A percentile compares a stretch with the other conserved stretches of the same genome.
Evolutionary conservation across 2,888 invertebrate genomes (phyloP).

Genomic region (Kuschelorhynchus macadamiae): DNA sequence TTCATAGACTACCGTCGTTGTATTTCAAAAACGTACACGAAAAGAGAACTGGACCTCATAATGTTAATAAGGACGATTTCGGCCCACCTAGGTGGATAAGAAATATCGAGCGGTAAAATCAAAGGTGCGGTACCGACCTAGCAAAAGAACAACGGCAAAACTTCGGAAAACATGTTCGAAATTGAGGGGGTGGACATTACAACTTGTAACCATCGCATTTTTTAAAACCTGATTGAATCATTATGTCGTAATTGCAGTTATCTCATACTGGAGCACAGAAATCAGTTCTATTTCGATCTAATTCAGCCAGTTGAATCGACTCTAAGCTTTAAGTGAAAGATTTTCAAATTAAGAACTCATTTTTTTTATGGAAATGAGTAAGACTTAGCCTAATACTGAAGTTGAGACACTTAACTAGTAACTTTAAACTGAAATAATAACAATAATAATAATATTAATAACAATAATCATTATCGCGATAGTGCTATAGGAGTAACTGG

Average conservation of each 20-base stretch:
- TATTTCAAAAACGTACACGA: conserved; percentile 36
- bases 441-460: too few species aligned
- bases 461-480: too few species aligned
- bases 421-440: too few species aligned
- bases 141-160: conserved; percentile 19
- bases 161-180: conserved; percentile 10
- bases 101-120: conserved; percentile 56
- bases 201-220: not conserved
- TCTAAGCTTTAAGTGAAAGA: too few species aligned
- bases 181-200: conserved; percentile 28
- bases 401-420: too few species aligned
- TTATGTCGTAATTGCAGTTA: conserved; percentile 8
- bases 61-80: conserved; percentile 56
- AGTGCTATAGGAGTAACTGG: too few species aligned
- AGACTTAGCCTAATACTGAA: too few species aligned
- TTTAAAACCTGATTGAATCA: conserved; percentile 13
- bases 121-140: conserved; percentile 30
- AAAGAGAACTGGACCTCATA: conserved; percentile 17
- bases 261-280: not conserved
- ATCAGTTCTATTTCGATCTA: not conserved
- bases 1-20: conserved; percentile 13
- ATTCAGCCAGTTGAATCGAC: too few species aligned
- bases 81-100: conserved; percentile 63
- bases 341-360: too few species aligned
- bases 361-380: too few species aligned